Evolutionary conservation across 1,140 invertebrate species (phyloP).

Genomic region (Drosophila pruinosa): DNA sequence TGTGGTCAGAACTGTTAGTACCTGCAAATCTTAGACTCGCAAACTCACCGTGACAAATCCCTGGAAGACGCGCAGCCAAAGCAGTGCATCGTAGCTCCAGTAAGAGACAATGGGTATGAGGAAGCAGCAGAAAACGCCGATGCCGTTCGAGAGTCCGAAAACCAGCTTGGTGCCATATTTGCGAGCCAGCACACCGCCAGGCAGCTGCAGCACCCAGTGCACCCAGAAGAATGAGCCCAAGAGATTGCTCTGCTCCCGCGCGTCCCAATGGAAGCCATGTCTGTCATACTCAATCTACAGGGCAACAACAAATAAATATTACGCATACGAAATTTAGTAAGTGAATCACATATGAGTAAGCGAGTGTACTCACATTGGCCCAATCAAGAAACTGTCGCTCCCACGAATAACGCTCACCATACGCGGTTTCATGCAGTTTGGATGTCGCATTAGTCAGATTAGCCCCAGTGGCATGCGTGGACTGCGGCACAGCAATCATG

Average conservation of each 20-base stretch:
- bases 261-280: slow-evolving; percentile 87
- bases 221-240: slow-evolving; percentile 90
- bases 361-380: slow-evolving; percentile 59
- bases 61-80: slow-evolving; percentile 87
- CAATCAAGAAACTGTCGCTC: slow-evolving; percentile 67
- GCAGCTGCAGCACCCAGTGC: slow-evolving; percentile 89
- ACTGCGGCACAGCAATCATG: slow-evolving; percentile 86
- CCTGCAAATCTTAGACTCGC: neutral
- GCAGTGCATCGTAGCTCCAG: slow-evolving; percentile 85
- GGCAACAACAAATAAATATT: neutral
- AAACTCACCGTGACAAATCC: slow-evolving; percentile 89
- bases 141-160: slow-evolving; percentile 88
- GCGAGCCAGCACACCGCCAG: slow-evolving; percentile 88
- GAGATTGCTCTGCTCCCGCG: slow-evolving; percentile 87
- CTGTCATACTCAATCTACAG: slow-evolving; percentile 68
- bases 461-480: too few species aligned
- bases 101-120: slow-evolving; percentile 87
- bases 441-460: neutral
- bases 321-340: neutral
- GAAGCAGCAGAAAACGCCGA: slow-evolving; percentile 88
- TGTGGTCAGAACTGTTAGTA: neutral
- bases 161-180: slow-evolving; percentile 89
- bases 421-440: slow-evolving; percentile 3
- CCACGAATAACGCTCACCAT: slow-evolving; percentile 52
- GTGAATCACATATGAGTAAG: neutral